A percentile compares a stretch with the other conserved stretches of the same genome.
phyloP scores from a whole-genome alignment of 2,797 vertebrate genomes.

The Acestrorhynchus altus region DNA sequence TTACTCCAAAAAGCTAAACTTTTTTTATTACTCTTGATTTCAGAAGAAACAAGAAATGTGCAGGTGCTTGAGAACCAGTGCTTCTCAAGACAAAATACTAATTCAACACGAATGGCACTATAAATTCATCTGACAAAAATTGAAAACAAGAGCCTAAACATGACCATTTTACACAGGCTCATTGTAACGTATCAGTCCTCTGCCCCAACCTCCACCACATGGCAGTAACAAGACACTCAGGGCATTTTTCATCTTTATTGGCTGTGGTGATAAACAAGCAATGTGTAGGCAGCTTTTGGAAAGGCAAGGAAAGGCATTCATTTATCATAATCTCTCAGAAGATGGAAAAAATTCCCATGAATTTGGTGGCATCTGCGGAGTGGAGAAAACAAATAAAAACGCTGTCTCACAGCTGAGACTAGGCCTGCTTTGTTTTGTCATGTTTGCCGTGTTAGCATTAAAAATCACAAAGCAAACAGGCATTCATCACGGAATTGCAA shows the following conservation, averaged over 20 bases:
- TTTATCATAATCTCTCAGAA: slow-evolving; percentile 64
- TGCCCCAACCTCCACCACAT: slow-evolving; percentile 3
- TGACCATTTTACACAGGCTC: slow-evolving; percentile 41
- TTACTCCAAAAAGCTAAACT: no score
- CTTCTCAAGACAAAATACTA: no score
- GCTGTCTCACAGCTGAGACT: slow-evolving; percentile 53
- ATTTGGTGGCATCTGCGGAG: slow-evolving; percentile 58
- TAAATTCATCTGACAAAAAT: no score
- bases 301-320: slow-evolving; percentile 44
- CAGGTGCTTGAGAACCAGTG: no score
- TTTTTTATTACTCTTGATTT: no score
- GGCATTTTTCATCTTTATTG: slow-evolving; percentile 53
- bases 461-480: slow-evolving; percentile 35
- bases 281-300: slow-evolving; percentile 47
- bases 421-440: slow-evolving; percentile 11
- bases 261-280: slow-evolving; percentile 43
- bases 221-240: slow-evolving; percentile 54
- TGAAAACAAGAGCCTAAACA: slow-evolving; percentile 17
- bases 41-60: no score
- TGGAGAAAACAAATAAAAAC: slow-evolving; percentile 55
- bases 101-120: no score
- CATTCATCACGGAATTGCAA: slow-evolving; percentile 35
- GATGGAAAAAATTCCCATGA: slow-evolving; percentile 54
- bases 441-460: slow-evolving; percentile 30
- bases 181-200: slow-evolving; percentile 41